Conservation (phyloP, 2,888 invertebrate genomes). For the Cyaniris semiargus region DNA sequence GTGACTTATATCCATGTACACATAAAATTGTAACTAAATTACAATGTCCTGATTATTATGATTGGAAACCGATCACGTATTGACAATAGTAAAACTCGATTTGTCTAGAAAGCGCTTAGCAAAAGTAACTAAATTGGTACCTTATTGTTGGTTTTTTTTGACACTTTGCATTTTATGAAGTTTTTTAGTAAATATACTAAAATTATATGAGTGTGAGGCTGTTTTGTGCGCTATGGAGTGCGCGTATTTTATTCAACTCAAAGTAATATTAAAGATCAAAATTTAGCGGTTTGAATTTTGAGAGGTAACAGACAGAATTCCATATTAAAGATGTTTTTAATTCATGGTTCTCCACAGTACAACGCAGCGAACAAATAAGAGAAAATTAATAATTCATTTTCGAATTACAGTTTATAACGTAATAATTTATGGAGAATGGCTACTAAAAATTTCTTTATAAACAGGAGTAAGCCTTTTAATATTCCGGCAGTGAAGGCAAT, state of each 20-base stretch:
- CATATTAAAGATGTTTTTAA: background rate
- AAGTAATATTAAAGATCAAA: too few species aligned
- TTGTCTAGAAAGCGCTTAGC: background rate
- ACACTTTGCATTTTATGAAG: too few species aligned
- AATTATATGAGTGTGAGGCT: too few species aligned
- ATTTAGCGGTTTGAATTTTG: background rate
- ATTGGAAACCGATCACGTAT: background rate
- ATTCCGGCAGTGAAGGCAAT: conserved; percentile 66
- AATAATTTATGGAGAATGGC: conserved; percentile 3
- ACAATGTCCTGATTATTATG: conserved; percentile 18
- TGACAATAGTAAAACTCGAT: background rate
- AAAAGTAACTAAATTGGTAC: background rate
- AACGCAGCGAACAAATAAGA: background rate
- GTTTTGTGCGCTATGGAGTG: too few species aligned
- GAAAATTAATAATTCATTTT: conserved; percentile 15
- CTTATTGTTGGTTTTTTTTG: too few species aligned
- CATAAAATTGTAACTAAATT: conserved; percentile 6
- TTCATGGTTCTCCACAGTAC: background rate
- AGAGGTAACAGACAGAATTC: background rate
- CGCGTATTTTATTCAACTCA: too few species aligned
- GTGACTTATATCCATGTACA: background rate
- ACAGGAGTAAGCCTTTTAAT: conserved; percentile 51
- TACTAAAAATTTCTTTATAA: conserved; percentile 10
- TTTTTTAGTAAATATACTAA: too few species aligned
- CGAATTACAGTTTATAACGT: conserved; percentile 8